Base-by-base conservation (phyloP, 2,113 vertebrate species). In the Mormyrus iriodes region DNA sequence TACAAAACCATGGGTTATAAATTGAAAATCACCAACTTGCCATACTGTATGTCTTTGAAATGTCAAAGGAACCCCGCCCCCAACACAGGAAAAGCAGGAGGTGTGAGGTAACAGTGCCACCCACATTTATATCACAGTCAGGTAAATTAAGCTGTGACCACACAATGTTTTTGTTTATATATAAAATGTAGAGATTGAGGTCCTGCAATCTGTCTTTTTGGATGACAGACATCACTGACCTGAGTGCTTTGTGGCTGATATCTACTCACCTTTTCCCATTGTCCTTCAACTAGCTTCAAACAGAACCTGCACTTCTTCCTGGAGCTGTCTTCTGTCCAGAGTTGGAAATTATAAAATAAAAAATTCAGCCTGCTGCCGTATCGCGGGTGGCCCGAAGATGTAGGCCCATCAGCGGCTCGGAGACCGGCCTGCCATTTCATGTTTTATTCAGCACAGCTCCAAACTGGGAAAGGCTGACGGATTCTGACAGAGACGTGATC, bases 351-450 rank as follows among this genome's bases (percentile, higher is more conserved):
- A n/a, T 3, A 42, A n/a, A 10, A 61, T 61, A 0, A 65, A 42
- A 39, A 65, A 65, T 65, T 21, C 42, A 44, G 35, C 31, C 9
- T 46, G 42, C 19, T n/a, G 39, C 42, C 19, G 5, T 21, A 46
- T 65, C n/a, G n/a, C 17, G n/a, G 39, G 46, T 48, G 12, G 39
- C 19, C 21, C 55, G 24, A 17, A 53, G 52, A 17, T 53, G 13
- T 6, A 21, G 85, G 52, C 52, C 31, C 35, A 39, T 35, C 53
- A 53, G 53, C 35, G n/a, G 52, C 61, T 58, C 3, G 35, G 85
- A 52, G 53, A 87, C 85, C 52, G 85, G 17, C 85, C 85, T 87
- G 85, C 51, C 85, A 58, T 19, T 87, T 87, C 19, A 9, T 39
- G 19, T 87, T 55, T 87, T 53, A 87, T 87, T 87, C 85, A 87